Conservation (phyloP, 2,113 vertebrate genomes). For the Urocolius indicus region DNA sequence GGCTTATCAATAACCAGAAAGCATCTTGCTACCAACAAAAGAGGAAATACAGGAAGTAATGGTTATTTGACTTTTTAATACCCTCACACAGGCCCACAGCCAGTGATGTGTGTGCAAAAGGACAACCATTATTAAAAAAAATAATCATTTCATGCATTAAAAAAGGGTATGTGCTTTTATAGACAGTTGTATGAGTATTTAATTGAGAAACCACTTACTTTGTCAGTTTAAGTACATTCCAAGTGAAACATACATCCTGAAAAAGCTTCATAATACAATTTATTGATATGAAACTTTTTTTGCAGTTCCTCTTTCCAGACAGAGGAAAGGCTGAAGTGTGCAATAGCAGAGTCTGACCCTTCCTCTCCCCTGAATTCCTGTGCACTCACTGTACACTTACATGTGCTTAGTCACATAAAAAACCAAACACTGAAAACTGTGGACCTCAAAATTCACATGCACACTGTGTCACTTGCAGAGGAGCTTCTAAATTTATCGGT, state of each 20-base stretch:
- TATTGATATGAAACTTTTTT: background rate
- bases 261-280: background rate
- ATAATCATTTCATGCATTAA: background rate
- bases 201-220: background rate
- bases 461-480: background rate
- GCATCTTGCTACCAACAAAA: background rate
- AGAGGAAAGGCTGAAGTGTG: fast-evolving
- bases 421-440: background rate
- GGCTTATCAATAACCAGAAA: background rate
- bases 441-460: background rate
- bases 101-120: background rate
- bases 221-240: background rate
- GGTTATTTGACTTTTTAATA: background rate
- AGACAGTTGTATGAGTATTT: background rate
- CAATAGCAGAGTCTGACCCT: background rate
- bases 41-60: background rate
- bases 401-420: background rate
- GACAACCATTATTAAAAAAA: background rate
- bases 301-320: background rate
- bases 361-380: background rate
- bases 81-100: background rate
- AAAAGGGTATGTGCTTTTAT: background rate
- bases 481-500: background rate
- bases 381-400: background rate
- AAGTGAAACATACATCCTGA: background rate